A percentile compares a stretch with the other conserved stretches of the same genome.
Evolutionary conservation across 2,113 vertebrate genomes (phyloP).

Genomic region (Galemys pyrenaicus): DNA sequence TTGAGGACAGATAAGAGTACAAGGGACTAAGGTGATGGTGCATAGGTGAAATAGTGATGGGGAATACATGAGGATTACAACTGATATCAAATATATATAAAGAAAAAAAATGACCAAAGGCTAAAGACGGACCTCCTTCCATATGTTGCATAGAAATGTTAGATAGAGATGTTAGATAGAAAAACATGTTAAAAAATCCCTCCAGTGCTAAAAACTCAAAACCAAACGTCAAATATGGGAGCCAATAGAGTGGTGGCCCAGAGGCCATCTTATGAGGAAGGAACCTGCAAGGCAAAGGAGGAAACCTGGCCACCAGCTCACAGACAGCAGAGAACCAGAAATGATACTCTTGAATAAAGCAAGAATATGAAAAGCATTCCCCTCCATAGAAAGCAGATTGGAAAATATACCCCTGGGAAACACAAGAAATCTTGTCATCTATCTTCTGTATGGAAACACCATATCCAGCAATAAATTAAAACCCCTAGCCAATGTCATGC

Average conservation of each 20-base stretch:
- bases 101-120: too few relatives aligned
- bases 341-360: not conserved
- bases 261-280: not conserved
- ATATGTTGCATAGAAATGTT: not conserved
- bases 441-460: not conserved
- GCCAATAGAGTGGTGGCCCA: not conserved
- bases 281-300: not conserved
- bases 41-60: too few relatives aligned
- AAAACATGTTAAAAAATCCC: not conserved
- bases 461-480: constrained; percentile 22
- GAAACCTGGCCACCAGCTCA: not conserved
- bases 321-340: not conserved
- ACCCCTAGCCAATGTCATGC: not conserved
- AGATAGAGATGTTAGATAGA: not conserved
- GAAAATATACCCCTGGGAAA: not conserved
- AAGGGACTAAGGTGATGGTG: too few relatives aligned
- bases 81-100: too few relatives aligned
- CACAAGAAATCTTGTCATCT: not conserved
- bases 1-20: too few relatives aligned
- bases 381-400: not conserved
- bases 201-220: not conserved
- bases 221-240: not conserved
- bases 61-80: too few relatives aligned
- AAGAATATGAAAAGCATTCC: not conserved
- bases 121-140: not conserved